phyloP scores from a whole-genome alignment of 2,888 invertebrate genomes.

The Drosophila formosana region DNA sequence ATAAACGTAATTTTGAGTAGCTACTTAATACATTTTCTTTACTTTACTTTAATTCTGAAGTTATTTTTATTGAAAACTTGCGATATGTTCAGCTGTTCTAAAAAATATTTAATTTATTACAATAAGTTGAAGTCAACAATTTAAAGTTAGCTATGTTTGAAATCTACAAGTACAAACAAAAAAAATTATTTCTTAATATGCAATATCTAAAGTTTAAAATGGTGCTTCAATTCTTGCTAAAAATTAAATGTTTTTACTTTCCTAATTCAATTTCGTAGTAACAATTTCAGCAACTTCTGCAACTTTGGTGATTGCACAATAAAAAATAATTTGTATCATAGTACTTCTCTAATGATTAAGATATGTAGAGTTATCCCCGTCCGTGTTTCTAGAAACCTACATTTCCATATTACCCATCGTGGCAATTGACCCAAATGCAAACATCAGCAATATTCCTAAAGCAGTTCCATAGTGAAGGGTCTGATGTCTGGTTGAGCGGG shows the following conservation, averaged over 20 bases:
- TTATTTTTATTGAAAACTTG: too few species aligned
- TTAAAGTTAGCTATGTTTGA: too few species aligned
- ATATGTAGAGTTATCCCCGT: not conserved
- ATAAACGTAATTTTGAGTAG: too few species aligned
- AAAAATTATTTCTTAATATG: too few species aligned
- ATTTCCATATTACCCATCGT: conserved; percentile 11
- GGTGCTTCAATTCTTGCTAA: too few species aligned
- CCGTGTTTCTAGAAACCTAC: conserved; percentile 1
- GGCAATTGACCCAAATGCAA: conserved; percentile 52
- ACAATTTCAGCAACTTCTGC: not conserved
- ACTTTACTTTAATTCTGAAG: too few species aligned
- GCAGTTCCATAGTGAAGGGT: conserved; percentile 5
- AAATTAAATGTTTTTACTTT: not conserved
- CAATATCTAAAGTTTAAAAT: too few species aligned
- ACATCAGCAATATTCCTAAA: conserved; percentile 28
- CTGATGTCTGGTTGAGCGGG: not conserved
- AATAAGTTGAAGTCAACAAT: too few species aligned
- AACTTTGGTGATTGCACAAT: conserved; percentile 1
- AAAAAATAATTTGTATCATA: not conserved
- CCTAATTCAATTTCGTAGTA: not conserved
- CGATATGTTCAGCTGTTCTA: too few species aligned
- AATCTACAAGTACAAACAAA: too few species aligned
- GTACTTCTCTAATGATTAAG: not conserved
- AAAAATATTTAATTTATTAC: too few species aligned
- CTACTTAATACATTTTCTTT: too few species aligned